A percentile compares a stretch with the other conserved stretches of the same genome.
These are phyloP conservation scores for Diachrysia chrysitis DNA, from an alignment of 2,888 invertebrate genomes.

Conservation along the genomic window DNA sequence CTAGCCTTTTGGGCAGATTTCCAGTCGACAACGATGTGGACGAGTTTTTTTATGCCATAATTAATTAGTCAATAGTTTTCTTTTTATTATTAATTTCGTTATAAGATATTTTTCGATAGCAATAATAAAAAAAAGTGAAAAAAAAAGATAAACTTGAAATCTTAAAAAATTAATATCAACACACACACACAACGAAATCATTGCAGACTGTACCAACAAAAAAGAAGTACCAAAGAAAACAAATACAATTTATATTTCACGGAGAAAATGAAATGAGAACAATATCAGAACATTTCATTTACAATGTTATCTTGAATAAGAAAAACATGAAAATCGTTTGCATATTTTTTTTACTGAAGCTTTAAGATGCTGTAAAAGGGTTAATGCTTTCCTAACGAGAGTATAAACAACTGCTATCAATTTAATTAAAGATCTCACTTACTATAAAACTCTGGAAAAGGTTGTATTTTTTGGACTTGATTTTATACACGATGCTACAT, in stretches of 20 bases:
- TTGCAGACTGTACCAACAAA: not conserved
- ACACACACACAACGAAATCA: not conserved
- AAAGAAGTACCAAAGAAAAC: not conserved
- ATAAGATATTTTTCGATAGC: too few relatives aligned
- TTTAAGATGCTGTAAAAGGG: conserved; percentile 22
- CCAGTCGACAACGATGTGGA: too few relatives aligned
- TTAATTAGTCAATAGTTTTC: too few relatives aligned
- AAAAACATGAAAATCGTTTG: conserved; percentile 19
- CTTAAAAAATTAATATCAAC: too few relatives aligned
- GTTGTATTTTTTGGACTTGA: too few relatives aligned
- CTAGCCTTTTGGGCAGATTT: too few relatives aligned
- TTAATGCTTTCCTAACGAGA: conserved; percentile 6
- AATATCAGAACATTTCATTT: conserved; percentile 13
- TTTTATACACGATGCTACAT: too few relatives aligned
- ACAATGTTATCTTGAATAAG: conserved; percentile 13
- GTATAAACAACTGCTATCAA: conserved; percentile 11
- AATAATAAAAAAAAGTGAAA: too few relatives aligned
- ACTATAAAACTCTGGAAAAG: not conserved
- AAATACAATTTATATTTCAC: not conserved
- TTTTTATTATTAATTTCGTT: too few relatives aligned
- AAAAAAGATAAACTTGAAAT: too few relatives aligned
- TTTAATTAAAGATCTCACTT: conserved; percentile 8
- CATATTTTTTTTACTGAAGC: conserved; percentile 1
- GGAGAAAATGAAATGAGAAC: conserved; percentile 8
- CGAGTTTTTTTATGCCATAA: too few relatives aligned